Base-by-base conservation (phyloP, 2,888 invertebrate species). In the Catocala fraxini region DNA sequence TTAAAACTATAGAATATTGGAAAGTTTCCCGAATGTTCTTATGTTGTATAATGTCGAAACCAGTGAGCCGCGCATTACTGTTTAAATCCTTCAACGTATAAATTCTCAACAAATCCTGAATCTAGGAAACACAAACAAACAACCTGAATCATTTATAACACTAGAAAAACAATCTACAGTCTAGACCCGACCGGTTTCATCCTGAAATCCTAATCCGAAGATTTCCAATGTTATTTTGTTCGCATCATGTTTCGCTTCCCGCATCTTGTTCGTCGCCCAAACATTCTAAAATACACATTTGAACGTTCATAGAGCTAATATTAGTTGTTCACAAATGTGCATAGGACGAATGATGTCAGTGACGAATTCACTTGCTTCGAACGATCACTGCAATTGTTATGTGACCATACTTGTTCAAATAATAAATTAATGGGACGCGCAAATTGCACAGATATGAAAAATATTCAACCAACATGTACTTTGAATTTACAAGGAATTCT, bases 311-410 rank as follows among this genome's bases (percentile, higher is more conserved):
- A 74, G 74, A 71, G 75, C 85, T 87, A 88, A 85, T 86, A 85
- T 85, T 88, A 86, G 86, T 81, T 70, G 70, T 70, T 73, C 80
- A 75, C 72, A 74, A 80, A 82, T 81, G 78, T 82, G 80, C 82
- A 84, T 74, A 72, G 75, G 77, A 57, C 66, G 73, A 76, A 77
- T 83, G 84, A 86, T 84, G 86, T 84, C 84, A 85, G 79, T 76
- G 63, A 76, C 78, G 65, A 77, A 78, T 79, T 73, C 68, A 61
- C 64, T 75, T 60, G 62, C 56, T 70, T 12, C 34, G 34, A 35
- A 54, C 12, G 45, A 51, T 10, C 48, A 12, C n/a, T 53, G 35
- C 48, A 48, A 47, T 58, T 52, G 34, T 59, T 53, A 48, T 15
- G 51, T 43, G 41, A 42, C 47, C 46, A 52, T 58, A 41, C 52